Evolutionary conservation across 2,888 invertebrate genomes (phyloP).

Genomic region (Euzophera pinguis): DNA sequence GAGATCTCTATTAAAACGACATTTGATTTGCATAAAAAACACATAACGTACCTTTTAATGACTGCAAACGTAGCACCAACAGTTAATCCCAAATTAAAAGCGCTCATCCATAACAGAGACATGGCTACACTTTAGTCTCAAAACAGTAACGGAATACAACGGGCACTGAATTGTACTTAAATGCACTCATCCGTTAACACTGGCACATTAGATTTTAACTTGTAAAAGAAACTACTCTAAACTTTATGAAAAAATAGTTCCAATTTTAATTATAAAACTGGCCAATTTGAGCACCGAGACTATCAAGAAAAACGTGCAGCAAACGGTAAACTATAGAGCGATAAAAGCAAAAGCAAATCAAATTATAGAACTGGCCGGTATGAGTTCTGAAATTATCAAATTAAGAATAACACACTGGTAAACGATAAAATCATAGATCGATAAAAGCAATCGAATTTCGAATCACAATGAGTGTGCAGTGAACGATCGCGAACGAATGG

Average conservation of each 20-base stretch:
- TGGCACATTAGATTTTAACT: neutral
- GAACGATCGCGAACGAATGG: slow-evolving; percentile 49
- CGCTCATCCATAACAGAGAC: slow-evolving; percentile 82
- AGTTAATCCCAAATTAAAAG: slow-evolving; percentile 82
- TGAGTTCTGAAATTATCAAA: neutral
- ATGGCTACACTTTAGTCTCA: slow-evolving; percentile 49
- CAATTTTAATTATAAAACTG: neutral
- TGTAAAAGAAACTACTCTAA: too few relatives aligned
- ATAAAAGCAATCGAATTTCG: neutral
- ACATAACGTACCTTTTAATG: slow-evolving; percentile 75
- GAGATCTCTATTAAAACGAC: neutral
- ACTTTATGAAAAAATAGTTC: neutral
- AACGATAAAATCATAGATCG: neutral
- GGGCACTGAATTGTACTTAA: slow-evolving; percentile 31
- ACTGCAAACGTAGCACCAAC: slow-evolving; percentile 82
- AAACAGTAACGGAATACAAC: slow-evolving; percentile 23
- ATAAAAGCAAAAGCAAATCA: neutral
- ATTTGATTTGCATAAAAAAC: neutral
- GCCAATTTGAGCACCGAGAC: too few relatives aligned
- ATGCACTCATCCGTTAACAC: slow-evolving; percentile 22
- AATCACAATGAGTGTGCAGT: neutral
- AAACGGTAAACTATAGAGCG: too few relatives aligned
- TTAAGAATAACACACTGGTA: neutral
- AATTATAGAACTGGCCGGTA: neutral
- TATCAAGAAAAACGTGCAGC: too few relatives aligned